A percentile compares a stretch with the other conserved stretches of the same genome.
Conservation (phyloP, 2,888 invertebrate genomes). For the Diachrysia chrysitis region DNA sequence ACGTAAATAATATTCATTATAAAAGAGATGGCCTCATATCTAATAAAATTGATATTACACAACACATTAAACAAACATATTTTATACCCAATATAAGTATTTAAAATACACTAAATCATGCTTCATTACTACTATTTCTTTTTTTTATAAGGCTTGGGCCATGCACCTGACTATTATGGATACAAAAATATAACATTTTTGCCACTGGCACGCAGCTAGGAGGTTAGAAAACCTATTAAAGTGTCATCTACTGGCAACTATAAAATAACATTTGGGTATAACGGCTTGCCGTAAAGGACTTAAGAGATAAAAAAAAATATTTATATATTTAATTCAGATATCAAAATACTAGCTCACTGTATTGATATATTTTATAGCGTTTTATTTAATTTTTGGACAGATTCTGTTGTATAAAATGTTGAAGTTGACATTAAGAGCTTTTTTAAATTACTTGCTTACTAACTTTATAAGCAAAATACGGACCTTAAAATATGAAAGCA, state of each 20-base stretch:
- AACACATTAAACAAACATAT: no score
- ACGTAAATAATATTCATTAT: no score
- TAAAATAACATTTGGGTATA: slow-evolving; percentile 44
- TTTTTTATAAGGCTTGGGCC: neutral
- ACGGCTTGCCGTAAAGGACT: slow-evolving; percentile 18
- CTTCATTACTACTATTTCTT: neutral
- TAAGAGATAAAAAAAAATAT: slow-evolving; percentile 14
- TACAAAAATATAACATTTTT: slow-evolving; percentile 26
- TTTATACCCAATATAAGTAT: neutral
- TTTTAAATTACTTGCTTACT: neutral
- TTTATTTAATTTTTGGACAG: neutral
- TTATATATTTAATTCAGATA: slow-evolving; percentile 8
- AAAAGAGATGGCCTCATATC: no score
- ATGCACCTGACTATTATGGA: slow-evolving; percentile 6
- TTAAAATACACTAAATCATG: neutral
- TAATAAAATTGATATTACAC: no score
- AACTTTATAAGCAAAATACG: neutral
- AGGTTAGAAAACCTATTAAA: slow-evolving; percentile 62
- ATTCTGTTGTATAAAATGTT: neutral
- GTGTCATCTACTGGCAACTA: slow-evolving; percentile 44
- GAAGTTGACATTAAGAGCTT: neutral
- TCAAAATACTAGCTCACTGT: neutral
- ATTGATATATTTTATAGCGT: neutral
- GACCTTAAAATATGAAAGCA: no score
- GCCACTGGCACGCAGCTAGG: slow-evolving; percentile 24